phyloP scores from a whole-genome alignment of 1,140 invertebrate genomes.

The Meteorus sp. region DNA sequence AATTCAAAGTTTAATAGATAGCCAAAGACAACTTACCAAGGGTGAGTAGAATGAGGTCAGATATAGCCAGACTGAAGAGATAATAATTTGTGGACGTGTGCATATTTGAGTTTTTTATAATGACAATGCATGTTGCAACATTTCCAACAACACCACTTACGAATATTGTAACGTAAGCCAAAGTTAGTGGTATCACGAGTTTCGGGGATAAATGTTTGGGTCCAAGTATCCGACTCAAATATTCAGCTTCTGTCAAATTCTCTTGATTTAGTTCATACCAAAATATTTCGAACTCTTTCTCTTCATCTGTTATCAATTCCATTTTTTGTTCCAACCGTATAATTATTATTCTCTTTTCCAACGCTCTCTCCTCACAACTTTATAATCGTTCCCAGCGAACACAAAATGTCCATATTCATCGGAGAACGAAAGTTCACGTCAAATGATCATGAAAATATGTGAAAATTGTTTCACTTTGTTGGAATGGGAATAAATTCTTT shows the following conservation, averaged over 20 bases:
- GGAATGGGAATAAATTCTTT: too few species aligned
- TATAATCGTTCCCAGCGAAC: too few species aligned
- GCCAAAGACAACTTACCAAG: conserved; percentile 64
- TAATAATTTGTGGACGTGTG: conserved; percentile 91
- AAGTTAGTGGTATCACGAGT: conserved; percentile 66
- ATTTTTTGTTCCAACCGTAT: background rate
- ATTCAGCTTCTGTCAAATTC: conserved; percentile 50
- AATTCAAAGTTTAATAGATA: background rate
- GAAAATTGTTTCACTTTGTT: too few species aligned
- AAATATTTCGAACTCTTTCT: conserved; percentile 21
- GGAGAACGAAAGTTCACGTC: background rate
- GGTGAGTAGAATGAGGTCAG: conserved; percentile 73
- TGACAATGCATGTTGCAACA: conserved; percentile 85
- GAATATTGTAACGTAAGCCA: conserved; percentile 80
- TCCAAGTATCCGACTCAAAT: conserved; percentile 48
- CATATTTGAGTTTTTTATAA: conserved; percentile 79
- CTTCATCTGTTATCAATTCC: conserved; percentile 6
- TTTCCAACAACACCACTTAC: conserved; percentile 87
- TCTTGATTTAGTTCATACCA: conserved; percentile 25
- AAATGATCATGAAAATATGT: too few species aligned
- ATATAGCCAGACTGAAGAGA: conserved; percentile 82
- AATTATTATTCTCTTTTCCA: conserved; percentile 1
- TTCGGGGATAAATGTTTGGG: conserved; percentile 53
- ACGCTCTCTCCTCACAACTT: too few species aligned
- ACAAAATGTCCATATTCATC: background rate